A percentile compares a stretch with the other conserved stretches of the same genome.
phyloP scores from a whole-genome alignment of 2,797 vertebrate genomes.

The Yasuhikotakia modesta region DNA sequence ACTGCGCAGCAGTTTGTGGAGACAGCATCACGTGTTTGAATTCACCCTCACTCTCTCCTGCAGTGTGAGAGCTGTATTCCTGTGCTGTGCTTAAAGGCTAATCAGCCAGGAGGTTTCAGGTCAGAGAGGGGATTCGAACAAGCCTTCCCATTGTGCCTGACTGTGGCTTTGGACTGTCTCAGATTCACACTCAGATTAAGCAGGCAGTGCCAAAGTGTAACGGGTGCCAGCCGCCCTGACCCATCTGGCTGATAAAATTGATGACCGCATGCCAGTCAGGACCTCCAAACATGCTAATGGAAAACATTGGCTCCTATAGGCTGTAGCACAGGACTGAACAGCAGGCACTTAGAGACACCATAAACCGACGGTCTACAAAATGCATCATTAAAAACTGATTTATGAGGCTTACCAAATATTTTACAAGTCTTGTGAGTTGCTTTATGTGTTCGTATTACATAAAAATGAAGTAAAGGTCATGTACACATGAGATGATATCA shows the following conservation, averaged over 20 bases:
- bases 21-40: conserved; percentile 55
- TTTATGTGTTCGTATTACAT: conserved; percentile 11
- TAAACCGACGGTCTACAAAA: conserved; percentile 19
- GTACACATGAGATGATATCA: conserved; percentile 5
- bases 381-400: conserved; percentile 25
- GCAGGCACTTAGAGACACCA: conserved; percentile 18
- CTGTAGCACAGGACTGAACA: conserved; percentile 9
- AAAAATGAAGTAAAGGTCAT: not conserved
- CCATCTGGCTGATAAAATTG: conserved; percentile 38
- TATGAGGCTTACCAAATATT: conserved; percentile 22
- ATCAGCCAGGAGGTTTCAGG: conserved; percentile 29
- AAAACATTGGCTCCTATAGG: conserved; percentile 17
- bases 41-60: conserved; percentile 41
- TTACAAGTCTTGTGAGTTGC: conserved; percentile 25
- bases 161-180: conserved; percentile 32
- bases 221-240: conserved; percentile 34
- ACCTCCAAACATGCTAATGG: conserved; percentile 38
- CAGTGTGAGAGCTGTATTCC: conserved; percentile 32
- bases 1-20: conserved; percentile 61
- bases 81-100: conserved; percentile 9
- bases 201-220: conserved; percentile 10
- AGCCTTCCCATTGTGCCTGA: conserved; percentile 41
- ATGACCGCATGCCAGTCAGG: conserved; percentile 29
- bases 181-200: not conserved
- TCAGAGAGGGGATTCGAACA: conserved; percentile 38